Conservation (phyloP, 2,113 vertebrate species). For the Setophaga petechia region DNA sequence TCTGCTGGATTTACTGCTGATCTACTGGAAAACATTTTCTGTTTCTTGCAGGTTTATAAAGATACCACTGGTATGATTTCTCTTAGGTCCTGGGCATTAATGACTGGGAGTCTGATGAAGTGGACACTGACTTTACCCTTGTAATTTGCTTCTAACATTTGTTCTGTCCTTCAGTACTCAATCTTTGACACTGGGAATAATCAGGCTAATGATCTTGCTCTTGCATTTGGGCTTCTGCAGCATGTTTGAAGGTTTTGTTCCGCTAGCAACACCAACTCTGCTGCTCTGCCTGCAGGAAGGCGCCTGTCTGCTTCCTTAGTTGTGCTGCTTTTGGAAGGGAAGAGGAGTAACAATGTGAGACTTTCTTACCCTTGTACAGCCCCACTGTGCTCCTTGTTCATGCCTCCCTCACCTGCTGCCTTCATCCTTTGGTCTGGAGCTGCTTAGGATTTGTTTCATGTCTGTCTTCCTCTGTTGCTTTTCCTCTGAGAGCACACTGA, state of each 20-base stretch:
- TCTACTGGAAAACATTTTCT: neutral
- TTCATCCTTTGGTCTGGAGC: neutral
- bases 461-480: neutral
- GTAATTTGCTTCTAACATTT: neutral
- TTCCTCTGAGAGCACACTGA: neutral
- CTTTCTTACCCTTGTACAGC: neutral
- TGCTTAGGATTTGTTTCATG: neutral
- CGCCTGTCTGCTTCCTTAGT: neutral
- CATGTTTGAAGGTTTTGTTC: neutral
- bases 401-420: neutral
- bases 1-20: neutral
- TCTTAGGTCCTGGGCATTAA: neutral
- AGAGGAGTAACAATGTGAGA: neutral
- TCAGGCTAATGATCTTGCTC: neutral
- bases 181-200: neutral
- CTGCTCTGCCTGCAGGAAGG: neutral
- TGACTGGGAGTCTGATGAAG: neutral
- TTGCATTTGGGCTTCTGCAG: neutral
- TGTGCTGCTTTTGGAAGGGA: neutral
- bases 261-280: neutral
- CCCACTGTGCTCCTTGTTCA: neutral
- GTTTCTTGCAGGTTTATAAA: neutral
- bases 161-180: neutral
- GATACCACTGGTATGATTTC: neutral
- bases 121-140: neutral